Base-by-base conservation (phyloP, 2,888 invertebrate species). In the Apoderus coryli region DNA sequence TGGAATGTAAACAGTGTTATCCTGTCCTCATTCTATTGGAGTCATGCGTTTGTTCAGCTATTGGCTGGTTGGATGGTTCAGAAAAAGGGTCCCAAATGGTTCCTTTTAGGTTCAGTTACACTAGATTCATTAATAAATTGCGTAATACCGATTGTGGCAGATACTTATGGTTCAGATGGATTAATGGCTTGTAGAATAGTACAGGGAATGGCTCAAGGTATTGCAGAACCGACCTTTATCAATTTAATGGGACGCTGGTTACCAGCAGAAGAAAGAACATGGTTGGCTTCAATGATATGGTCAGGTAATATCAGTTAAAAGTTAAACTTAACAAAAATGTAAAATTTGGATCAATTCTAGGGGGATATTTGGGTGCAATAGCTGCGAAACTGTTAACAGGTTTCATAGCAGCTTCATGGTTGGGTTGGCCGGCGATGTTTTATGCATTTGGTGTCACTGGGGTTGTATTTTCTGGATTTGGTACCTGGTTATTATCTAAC, bases 401-500 rank as follows among this genome's bases (percentile, higher is more conserved):
- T 0, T 59, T 72, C 2, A 60, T 88, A 22, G 64, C 80, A 1
- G 72, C 72, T 1, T 72, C 75, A 0, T 44, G 57, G 0, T 61
- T 69, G 45, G 84, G 84, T 1, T 85, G 85, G 85, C 75, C 77
- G 1, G 68, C 75, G 3, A 73, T 77, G 32, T 84, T 84, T 56
- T 85, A 84, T 48, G 53, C 72, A 2, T 76, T 77, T 44, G 82
- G 81, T 0, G 59, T 59, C 4, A 48, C 71, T 1, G 74, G 76
- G 0, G 49, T 69, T 1, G 12, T 66, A 0, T 81, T 79, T 77
- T 56, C 66, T 0, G 35, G 69, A 0, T 36, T 56, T 0, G 79
- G 72, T 59, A 53, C 64, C 0, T 82, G 73, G 61, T 54, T 65
- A 3, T 52, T 72, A 31, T 57, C 74, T 4, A 71, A 71, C 37